Percentiles rank a stretch among this genome's conserved stretches.
Evolutionary conservation across 2,113 vertebrate species (phyloP).

Genomic region (Platysternon megacephalum): DNA sequence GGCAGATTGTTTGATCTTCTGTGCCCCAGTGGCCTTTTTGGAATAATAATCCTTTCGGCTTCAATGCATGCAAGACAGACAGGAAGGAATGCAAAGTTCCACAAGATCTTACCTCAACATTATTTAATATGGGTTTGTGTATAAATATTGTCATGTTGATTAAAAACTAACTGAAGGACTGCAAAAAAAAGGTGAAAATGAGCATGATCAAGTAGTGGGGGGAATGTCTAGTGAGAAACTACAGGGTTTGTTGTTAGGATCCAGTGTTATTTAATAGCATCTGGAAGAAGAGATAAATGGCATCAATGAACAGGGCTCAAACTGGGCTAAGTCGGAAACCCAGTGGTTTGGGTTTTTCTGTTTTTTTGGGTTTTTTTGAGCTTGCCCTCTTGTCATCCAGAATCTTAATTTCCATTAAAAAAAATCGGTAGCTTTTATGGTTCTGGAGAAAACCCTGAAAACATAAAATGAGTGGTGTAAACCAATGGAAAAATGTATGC

Average conservation of each 20-base stretch:
- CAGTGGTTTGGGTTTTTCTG: rapidly evolving
- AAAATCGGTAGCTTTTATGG: background rate
- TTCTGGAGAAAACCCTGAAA: background rate
- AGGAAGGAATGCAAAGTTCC: background rate
- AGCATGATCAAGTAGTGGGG: background rate
- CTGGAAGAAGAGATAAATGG: background rate
- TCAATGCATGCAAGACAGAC: rapidly evolving
- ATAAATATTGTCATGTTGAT: rapidly evolving
- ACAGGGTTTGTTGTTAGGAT: background rate
- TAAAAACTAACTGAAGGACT: rapidly evolving
- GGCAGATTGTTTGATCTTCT: background rate
- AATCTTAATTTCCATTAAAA: background rate
- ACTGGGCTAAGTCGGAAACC: background rate
- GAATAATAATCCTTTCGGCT: background rate
- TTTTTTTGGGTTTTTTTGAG: too few relatives aligned
- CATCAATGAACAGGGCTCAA: background rate
- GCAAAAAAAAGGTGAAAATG: background rate
- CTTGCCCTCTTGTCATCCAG: background rate
- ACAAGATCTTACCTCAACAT: background rate
- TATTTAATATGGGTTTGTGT: rapidly evolving
- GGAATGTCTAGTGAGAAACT: background rate
- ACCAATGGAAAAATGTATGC: background rate
- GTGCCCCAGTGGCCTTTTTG: background rate
- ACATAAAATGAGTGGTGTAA: background rate
- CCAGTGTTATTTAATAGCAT: background rate